These are phyloP conservation scores for Epinotia nisella DNA, from an alignment of 2,888 invertebrate species.

Conservation along the genomic window DNA sequence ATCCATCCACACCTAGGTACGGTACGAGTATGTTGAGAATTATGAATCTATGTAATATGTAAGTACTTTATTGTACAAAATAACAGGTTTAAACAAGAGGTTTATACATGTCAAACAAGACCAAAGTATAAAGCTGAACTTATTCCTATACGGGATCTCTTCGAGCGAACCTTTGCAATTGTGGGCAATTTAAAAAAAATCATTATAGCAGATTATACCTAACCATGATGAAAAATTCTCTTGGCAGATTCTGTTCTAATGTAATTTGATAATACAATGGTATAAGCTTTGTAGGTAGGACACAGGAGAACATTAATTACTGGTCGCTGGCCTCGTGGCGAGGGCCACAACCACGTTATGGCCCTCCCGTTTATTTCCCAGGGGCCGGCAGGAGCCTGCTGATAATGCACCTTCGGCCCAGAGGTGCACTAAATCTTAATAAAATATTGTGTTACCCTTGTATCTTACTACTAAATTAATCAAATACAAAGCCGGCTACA, in stretches of 20 bases:
- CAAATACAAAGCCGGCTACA: constrained; percentile 41
- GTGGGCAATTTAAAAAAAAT: no score
- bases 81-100: no score
- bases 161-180: no score
- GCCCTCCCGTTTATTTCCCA: constrained; percentile 70
- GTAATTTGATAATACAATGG: constrained; percentile 6
- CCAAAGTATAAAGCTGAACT: no score
- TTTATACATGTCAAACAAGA: no score
- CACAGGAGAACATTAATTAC: constrained; percentile 47
- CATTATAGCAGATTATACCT: background rate
- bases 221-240: background rate
- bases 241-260: background rate
- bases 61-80: no score
- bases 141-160: no score
- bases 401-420: constrained; percentile 69
- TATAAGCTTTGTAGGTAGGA: background rate
- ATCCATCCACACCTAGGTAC: no score
- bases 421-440: constrained; percentile 77
- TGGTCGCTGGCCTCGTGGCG: constrained; percentile 53
- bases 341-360: constrained; percentile 62
- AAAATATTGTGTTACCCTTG: constrained; percentile 54
- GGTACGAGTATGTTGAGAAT: no score
- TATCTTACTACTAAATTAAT: constrained; percentile 49
- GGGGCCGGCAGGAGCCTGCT: constrained; percentile 61
- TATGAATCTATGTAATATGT: no score